Percentiles rank a stretch among this genome's conserved stretches.
These are phyloP conservation scores for Cepaea hortensis DNA, from an alignment of 2,888 invertebrate genomes.

Conservation along the genomic window DNA sequence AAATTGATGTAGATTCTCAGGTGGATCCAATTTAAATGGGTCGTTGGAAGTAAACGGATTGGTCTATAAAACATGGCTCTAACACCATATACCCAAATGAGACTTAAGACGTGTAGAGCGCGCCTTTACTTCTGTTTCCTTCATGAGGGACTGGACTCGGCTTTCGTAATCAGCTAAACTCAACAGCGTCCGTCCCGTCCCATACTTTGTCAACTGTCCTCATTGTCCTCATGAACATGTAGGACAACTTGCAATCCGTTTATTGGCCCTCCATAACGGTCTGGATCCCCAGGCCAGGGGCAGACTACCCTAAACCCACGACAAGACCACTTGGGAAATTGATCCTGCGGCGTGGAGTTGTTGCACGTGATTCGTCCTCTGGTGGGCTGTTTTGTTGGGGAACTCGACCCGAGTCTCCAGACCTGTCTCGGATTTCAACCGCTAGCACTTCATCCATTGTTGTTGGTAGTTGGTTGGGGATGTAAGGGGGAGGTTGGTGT, in stretches of 20 bases:
- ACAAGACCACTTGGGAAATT: conserved; percentile 23
- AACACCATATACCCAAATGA: too few species aligned
- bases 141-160: too few species aligned
- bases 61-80: too few species aligned
- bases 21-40: too few species aligned
- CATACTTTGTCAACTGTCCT: neutral
- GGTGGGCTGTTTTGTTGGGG: neutral
- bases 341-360: neutral
- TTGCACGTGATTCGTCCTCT: neutral
- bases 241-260: neutral
- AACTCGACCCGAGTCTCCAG: neutral
- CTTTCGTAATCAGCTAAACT: too few species aligned
- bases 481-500: neutral
- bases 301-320: neutral
- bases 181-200: neutral
- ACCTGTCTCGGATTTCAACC: neutral
- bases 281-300: neutral
- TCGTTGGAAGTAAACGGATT: too few species aligned
- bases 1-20: too few species aligned
- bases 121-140: too few species aligned
- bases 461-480: neutral
- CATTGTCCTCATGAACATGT: neutral
- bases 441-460: neutral
- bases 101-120: too few species aligned
- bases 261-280: neutral